phyloP scores from a whole-genome alignment of 2,113 vertebrate genomes.

The Centrocercus urophasianus region DNA sequence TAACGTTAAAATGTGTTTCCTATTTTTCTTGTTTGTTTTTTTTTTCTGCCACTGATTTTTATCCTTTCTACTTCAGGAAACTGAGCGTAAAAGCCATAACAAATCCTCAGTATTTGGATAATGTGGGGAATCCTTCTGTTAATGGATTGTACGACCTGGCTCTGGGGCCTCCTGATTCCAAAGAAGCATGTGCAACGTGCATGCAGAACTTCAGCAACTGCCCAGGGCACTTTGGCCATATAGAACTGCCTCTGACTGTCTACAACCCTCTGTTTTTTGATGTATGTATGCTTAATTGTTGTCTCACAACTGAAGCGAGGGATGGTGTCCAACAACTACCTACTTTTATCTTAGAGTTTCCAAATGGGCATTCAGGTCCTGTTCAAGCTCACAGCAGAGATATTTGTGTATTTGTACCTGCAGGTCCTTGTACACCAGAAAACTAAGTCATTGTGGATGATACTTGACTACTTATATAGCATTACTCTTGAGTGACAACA shows the following conservation, averaged over 20 bases:
- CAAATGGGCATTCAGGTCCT: background rate
- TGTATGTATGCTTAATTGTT: slow-evolving; percentile 39
- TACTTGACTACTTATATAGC: background rate
- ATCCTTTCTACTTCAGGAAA: slow-evolving; percentile 76
- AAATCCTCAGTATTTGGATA: slow-evolving; percentile 87
- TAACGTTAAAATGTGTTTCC: accelerated
- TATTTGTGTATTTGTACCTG: background rate
- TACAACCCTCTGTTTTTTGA: slow-evolving; percentile 96
- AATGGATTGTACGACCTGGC: slow-evolving; percentile 93
- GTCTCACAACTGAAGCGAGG: background rate
- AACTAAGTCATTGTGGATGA: background rate
- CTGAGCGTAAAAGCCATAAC: slow-evolving; percentile 92
- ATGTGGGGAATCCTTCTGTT: slow-evolving; percentile 85
- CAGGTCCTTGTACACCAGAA: background rate
- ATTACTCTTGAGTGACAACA: background rate
- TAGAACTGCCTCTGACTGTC: slow-evolving; percentile 90
- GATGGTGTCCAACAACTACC: background rate
- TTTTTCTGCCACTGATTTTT: background rate
- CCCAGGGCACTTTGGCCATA: slow-evolving; percentile 92
- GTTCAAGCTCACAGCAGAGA: accelerated
- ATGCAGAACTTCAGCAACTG: slow-evolving; percentile 91
- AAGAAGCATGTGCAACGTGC: slow-evolving; percentile 92
- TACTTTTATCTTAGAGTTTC: background rate
- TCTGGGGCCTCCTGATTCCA: slow-evolving; percentile 89
- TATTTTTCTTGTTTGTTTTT: too few species aligned